Evolutionary conservation across 2,113 vertebrate species (phyloP).

Genomic region (Glaucomys volans): DNA sequence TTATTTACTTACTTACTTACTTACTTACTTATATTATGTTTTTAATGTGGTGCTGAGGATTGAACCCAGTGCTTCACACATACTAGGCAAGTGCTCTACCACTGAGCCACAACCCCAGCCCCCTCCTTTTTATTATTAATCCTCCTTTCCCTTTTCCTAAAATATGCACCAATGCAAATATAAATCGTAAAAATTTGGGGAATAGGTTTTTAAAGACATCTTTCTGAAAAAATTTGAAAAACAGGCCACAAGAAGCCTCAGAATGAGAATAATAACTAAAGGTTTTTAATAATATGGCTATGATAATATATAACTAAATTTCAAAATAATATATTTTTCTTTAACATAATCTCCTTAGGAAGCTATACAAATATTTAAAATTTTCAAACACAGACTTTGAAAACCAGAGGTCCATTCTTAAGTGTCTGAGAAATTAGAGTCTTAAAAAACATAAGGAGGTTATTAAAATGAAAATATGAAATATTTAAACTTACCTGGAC

Average conservation of each 20-base stretch:
- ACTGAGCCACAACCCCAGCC: no score
- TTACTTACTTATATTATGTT: no score
- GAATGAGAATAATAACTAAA: not conserved
- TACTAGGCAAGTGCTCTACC: no score
- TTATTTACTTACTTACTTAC: no score
- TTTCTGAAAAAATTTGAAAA: not conserved
- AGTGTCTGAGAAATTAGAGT: slow-evolving; percentile 59
- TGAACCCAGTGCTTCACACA: no score
- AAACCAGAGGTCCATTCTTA: not conserved
- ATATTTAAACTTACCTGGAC: slow-evolving; percentile 92
- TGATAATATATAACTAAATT: not conserved
- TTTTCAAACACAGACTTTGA: not conserved
- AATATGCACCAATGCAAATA: not conserved
- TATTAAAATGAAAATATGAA: slow-evolving; percentile 56
- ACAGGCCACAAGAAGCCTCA: not conserved
- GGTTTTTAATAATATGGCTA: not conserved
- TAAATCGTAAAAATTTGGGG: not conserved
- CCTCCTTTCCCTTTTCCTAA: not conserved
- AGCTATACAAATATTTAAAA: not conserved
- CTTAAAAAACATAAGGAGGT: slow-evolving; percentile 34
- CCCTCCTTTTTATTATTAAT: not conserved
- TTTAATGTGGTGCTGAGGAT: no score
- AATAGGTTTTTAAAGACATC: not conserved
- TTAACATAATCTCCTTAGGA: slow-evolving; percentile 36
- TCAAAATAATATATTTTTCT: slow-evolving; percentile 51